These are phyloP conservation scores for Cottus gobio DNA, from an alignment of 2,113 vertebrate species.

Conservation along the genomic window DNA sequence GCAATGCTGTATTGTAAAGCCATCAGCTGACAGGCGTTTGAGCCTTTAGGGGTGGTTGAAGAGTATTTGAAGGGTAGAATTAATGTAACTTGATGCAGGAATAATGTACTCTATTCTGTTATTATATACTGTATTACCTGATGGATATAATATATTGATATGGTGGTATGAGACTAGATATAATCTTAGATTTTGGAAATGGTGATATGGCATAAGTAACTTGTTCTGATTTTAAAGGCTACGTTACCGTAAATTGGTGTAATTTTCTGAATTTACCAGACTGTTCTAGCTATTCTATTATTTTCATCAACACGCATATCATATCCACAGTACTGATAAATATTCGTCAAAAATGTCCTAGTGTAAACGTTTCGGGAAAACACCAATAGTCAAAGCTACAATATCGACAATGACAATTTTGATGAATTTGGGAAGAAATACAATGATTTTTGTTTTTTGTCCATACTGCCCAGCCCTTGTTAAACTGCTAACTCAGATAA, in stretches of 20 bases:
- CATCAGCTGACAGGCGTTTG: neutral
- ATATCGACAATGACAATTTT: no score
- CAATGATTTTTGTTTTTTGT: no score
- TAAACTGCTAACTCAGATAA: no score
- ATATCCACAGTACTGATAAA: neutral
- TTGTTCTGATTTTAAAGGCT: no score
- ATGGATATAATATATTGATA: neutral
- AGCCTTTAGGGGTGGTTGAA: neutral
- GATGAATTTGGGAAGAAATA: no score
- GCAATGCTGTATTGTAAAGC: neutral
- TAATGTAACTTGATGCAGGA: neutral
- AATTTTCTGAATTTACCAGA: neutral
- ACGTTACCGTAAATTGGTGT: no score
- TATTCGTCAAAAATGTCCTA: neutral
- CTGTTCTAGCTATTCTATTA: neutral
- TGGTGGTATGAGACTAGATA: neutral
- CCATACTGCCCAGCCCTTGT: no score
- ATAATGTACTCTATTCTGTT: neutral
- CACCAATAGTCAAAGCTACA: no score
- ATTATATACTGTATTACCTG: neutral
- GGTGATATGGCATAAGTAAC: neutral
- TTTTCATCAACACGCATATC: neutral
- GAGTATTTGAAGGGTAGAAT: neutral
- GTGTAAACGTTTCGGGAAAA: no score
- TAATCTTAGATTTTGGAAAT: neutral